phyloP scores from a whole-genome alignment of 2,113 vertebrate genomes.

The Nerophis lumbriciformis region DNA sequence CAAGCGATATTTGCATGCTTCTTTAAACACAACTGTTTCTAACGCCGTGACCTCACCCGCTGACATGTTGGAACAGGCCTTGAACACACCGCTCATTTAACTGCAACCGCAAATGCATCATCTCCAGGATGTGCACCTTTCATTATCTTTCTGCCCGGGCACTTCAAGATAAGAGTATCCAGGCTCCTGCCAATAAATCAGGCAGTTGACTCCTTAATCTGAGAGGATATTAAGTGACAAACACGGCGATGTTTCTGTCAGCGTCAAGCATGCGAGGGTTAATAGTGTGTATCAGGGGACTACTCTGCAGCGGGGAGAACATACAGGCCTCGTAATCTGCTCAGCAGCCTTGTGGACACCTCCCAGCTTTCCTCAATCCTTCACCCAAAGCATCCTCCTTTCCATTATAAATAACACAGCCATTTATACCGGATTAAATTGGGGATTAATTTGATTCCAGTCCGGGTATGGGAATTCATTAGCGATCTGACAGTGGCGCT shows the following conservation, averaged over 20 bases:
- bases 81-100: constrained; percentile 44
- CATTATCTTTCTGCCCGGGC: constrained; percentile 63
- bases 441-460: constrained; percentile 72
- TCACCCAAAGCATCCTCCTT: constrained; percentile 57
- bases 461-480: constrained; percentile 73
- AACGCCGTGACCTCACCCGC: constrained; percentile 32
- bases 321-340: constrained; percentile 65
- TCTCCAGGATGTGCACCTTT: background rate
- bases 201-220: constrained; percentile 76
- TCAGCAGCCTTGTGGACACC: constrained; percentile 59
- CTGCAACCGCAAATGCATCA: constrained; percentile 24
- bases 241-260: constrained; percentile 73
- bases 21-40: constrained; percentile 43
- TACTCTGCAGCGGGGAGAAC: constrained; percentile 56
- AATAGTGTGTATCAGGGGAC: constrained; percentile 78
- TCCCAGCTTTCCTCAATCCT: constrained; percentile 62
- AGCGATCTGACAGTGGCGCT: constrained; percentile 54
- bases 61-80: constrained; percentile 33
- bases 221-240: constrained; percentile 83
- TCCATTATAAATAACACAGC: constrained; percentile 62
- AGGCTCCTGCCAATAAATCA: constrained; percentile 69
- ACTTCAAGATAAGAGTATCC: constrained; percentile 70
- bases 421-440: constrained; percentile 76
- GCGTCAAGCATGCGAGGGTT: constrained; percentile 75
- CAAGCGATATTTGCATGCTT: constrained; percentile 60